Conservation (phyloP, 2,888 invertebrate species). For the Parelbella ahira region DNA sequence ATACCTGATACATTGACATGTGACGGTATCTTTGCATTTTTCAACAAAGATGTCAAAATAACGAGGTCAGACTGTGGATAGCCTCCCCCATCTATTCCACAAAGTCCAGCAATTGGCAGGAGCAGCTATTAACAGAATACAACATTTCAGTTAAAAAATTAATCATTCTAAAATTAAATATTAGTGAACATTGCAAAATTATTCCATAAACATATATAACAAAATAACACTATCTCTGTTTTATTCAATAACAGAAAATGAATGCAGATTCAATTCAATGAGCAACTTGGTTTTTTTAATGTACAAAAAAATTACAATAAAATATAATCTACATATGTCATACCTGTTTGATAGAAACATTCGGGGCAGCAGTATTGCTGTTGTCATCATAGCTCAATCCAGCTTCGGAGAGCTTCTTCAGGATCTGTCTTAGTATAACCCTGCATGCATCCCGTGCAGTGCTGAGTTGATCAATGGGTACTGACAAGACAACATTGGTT, state of each 20-base stretch:
- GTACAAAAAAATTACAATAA: no score
- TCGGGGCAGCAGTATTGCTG: constrained; percentile 63
- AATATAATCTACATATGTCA: no score
- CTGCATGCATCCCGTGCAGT: constrained; percentile 79
- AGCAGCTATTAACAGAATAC: constrained; percentile 73
- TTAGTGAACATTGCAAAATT: no score
- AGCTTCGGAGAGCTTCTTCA: constrained; percentile 73
- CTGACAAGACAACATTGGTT: no score
- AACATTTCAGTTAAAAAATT: no score
- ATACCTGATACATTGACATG: constrained; percentile 65
- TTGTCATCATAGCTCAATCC: constrained; percentile 64
- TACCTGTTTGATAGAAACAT: constrained; percentile 71
- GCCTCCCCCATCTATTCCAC: constrained; percentile 83
- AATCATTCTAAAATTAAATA: no score
- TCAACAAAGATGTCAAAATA: constrained; percentile 87
- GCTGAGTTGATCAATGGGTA: constrained; percentile 86
- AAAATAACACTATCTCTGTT: no score
- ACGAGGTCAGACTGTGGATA: constrained; percentile 88
- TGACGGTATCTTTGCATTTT: constrained; percentile 85
- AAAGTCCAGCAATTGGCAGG: constrained; percentile 85
- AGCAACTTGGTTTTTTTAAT: no score
- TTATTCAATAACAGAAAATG: no score
- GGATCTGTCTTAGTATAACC: constrained; percentile 66
- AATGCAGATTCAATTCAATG: no score
- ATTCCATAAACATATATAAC: no score